Percentiles rank a stretch among this genome's conserved stretches.
Evolutionary conservation across 2,888 invertebrate genomes (phyloP).

Genomic region (Hymenopus coronatus): DNA sequence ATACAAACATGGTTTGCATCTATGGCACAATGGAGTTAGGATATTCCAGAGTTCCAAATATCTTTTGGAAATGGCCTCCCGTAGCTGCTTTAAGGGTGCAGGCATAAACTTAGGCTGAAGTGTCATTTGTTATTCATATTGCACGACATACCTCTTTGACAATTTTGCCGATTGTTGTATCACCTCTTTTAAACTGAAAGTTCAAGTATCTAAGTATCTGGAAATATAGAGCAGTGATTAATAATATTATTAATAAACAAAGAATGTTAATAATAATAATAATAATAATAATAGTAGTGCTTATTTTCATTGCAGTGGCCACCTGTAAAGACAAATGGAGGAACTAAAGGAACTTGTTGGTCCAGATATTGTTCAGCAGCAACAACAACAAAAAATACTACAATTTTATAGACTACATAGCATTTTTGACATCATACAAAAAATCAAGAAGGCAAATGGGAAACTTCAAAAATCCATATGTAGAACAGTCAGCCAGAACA

Average conservation of each 20-base stretch:
- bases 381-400: background rate
- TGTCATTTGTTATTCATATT: background rate
- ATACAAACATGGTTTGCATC: slow-evolving; percentile 2
- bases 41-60: slow-evolving; percentile 19
- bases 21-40: background rate
- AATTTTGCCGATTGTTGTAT: background rate
- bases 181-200: background rate
- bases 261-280: too few species aligned
- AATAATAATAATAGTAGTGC: too few species aligned
- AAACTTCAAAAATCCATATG: background rate
- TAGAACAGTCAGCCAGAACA: background rate
- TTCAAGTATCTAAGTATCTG: background rate
- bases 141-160: background rate
- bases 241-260: background rate
- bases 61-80: background rate
- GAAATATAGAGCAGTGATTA: too few species aligned
- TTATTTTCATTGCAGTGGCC: background rate
- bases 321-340: background rate
- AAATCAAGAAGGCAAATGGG: background rate
- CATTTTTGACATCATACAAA: background rate
- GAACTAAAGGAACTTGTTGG: background rate
- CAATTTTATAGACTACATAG: background rate
- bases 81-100: background rate
- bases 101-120: slow-evolving; percentile 6
- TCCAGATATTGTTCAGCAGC: background rate